These are phyloP conservation scores for Notoglanidium macrostoma DNA, from an alignment of 2,797 vertebrate species.

Conservation along the genomic window DNA sequence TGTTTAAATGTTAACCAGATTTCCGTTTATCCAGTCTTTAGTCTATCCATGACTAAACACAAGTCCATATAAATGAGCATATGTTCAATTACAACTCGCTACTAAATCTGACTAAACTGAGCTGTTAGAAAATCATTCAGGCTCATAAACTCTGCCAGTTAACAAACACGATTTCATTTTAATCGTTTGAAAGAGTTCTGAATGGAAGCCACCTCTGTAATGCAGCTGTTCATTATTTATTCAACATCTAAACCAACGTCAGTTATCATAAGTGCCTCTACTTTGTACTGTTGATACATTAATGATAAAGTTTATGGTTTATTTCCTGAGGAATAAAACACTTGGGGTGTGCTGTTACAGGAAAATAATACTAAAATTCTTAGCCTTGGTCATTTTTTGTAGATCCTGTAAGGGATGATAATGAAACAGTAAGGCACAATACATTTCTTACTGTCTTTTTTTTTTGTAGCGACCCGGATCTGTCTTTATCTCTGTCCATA, in stretches of 20 bases:
- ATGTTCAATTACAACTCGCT: background rate
- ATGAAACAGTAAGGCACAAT: no score
- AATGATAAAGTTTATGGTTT: background rate
- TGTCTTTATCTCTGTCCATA: background rate
- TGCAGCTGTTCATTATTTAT: conserved; percentile 9
- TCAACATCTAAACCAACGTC: background rate
- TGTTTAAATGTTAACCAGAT: background rate
- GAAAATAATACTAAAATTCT: background rate
- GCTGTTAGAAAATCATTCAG: background rate
- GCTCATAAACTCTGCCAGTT: background rate
- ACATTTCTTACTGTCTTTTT: no score
- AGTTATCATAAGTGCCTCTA: background rate
- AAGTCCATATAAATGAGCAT: background rate
- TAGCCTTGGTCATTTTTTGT: background rate
- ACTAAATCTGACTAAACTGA: background rate
- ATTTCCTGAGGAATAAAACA: background rate
- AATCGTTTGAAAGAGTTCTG: background rate
- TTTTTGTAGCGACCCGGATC: background rate
- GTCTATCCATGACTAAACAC: background rate
- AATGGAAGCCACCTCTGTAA: background rate
- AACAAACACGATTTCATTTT: background rate
- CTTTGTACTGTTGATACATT: conserved; percentile 4
- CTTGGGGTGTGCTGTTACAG: background rate
- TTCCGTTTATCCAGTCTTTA: background rate
- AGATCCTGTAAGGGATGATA: background rate